phyloP scores from a whole-genome alignment of 2,888 invertebrate species.

The Diaprepes abbreviatus region DNA sequence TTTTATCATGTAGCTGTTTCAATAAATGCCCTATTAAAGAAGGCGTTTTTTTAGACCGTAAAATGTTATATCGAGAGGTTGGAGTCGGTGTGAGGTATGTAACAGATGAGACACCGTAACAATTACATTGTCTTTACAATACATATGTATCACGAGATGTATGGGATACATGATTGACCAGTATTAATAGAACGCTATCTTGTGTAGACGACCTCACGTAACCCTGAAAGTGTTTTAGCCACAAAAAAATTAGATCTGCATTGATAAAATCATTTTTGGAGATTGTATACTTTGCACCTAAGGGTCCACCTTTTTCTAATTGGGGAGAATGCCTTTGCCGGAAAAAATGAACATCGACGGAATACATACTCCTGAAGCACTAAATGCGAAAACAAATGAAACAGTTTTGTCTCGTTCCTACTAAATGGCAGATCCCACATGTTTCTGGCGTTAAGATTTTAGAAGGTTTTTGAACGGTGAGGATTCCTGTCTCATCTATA shows the following conservation, averaged over 20 bases:
- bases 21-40: too few species aligned
- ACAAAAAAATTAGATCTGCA: background rate
- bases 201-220: background rate
- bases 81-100: too few species aligned
- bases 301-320: too few species aligned
- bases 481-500: background rate
- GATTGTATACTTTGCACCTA: background rate
- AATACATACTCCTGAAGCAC: background rate
- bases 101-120: too few species aligned
- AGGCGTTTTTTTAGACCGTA: background rate
- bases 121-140: too few species aligned
- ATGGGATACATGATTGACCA: background rate
- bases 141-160: too few species aligned
- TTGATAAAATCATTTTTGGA: background rate
- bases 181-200: background rate
- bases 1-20: too few species aligned
- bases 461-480: background rate
- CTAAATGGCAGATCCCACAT: background rate
- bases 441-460: background rate
- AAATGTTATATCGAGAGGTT: too few species aligned
- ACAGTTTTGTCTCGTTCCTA: too few species aligned
- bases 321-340: too few species aligned
- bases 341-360: background rate
- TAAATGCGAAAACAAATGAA: background rate
- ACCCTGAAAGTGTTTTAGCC: background rate